Conservation (phyloP, 2,888 invertebrate species). For the Drosophila subsilvestris region DNA sequence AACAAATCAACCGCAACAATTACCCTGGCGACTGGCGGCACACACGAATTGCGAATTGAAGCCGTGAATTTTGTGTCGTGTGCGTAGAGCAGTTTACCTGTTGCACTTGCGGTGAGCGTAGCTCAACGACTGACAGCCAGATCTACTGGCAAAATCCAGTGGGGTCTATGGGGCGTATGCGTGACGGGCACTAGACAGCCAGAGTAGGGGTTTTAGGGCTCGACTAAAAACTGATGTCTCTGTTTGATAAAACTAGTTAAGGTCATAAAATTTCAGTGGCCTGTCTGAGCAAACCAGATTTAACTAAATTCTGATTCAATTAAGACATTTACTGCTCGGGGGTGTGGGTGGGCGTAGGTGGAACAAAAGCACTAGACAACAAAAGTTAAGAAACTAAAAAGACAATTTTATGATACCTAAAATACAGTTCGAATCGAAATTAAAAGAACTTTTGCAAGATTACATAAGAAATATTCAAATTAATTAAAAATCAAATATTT, state of each 20-base stretch:
- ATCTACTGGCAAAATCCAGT: slow-evolving; percentile 18
- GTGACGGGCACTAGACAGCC: slow-evolving; percentile 60
- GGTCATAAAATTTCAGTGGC: background rate
- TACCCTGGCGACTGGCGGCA: slow-evolving; percentile 10
- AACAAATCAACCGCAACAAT: slow-evolving; percentile 50
- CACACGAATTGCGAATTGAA: background rate
- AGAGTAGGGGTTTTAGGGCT: background rate
- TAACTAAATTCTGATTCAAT: background rate
- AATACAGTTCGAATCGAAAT: background rate
- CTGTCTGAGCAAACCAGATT: background rate
- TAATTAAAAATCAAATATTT: too few relatives aligned
- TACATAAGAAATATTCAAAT: too few relatives aligned
- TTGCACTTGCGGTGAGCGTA: slow-evolving; percentile 59
- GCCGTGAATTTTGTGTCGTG: slow-evolving; percentile 30
- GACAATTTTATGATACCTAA: background rate
- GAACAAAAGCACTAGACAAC: background rate
- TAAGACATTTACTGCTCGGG: background rate
- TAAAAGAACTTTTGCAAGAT: background rate
- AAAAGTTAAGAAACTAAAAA: background rate
- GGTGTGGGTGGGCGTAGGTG: background rate
- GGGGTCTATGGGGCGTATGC: slow-evolving; percentile 68
- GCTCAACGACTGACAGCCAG: slow-evolving; percentile 55
- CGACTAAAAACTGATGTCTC: background rate
- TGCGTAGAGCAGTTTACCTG: slow-evolving; percentile 46
- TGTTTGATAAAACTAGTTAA: background rate